Conservation (phyloP, 2,113 vertebrate genomes). For the Guaruba guarouba region DNA sequence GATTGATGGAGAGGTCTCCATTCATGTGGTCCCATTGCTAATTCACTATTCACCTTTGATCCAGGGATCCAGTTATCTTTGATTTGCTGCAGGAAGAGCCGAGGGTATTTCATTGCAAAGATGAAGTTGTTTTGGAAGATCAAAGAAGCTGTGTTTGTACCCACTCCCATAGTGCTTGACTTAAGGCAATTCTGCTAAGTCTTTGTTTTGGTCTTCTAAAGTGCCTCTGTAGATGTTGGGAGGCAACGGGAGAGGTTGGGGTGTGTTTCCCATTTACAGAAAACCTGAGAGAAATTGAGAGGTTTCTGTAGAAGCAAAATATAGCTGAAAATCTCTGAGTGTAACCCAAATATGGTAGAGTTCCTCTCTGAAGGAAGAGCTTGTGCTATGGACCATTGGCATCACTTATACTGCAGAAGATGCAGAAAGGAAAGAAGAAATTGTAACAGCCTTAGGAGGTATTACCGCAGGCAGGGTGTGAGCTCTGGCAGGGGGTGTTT, state of each 20-base stretch:
- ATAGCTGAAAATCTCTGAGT: neutral
- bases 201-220: neutral
- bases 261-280: neutral
- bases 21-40: neutral
- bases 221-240: neutral
- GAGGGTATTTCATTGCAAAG: neutral
- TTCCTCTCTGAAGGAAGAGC: neutral
- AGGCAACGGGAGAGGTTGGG: neutral
- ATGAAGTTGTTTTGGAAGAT: constrained; percentile 16
- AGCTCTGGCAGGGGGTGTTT: fast-evolving
- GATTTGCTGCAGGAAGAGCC: neutral
- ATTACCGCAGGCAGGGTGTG: fast-evolving
- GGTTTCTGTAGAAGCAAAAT: neutral
- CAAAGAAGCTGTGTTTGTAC: neutral
- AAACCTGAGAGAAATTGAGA: neutral
- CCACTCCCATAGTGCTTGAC: neutral
- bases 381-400: neutral
- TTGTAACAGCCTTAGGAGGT: neutral
- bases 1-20: neutral
- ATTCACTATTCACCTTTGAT: neutral
- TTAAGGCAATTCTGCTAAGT: constrained; percentile 4
- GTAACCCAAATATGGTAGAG: neutral
- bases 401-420: neutral
- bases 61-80: constrained; percentile 1
- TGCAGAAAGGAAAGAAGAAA: neutral